Evolutionary conservation across 2,888 invertebrate species (phyloP).

Genomic region (Cremastinae sp.): DNA sequence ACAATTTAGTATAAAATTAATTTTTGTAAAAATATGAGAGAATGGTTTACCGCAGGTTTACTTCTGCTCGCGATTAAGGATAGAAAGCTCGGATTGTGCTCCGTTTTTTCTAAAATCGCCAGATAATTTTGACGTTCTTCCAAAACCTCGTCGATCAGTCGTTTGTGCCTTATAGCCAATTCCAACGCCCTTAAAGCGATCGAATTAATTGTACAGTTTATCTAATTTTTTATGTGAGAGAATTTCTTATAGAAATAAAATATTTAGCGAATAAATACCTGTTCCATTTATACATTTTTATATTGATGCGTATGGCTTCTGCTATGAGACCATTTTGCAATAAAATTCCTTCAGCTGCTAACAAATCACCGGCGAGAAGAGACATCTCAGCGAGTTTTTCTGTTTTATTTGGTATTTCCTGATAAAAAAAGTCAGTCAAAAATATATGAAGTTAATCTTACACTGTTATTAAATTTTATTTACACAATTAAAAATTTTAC

Average conservation of each 20-base stretch:
- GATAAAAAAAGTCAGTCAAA: conserved; percentile 58
- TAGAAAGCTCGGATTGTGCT: conserved; percentile 82
- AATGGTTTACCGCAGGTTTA: conserved; percentile 42
- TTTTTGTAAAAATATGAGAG: neutral
- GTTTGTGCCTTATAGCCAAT: conserved; percentile 87
- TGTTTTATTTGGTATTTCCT: conserved; percentile 81
- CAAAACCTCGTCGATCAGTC: conserved; percentile 87
- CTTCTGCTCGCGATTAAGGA: conserved; percentile 70
- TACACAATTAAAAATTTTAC: conserved; percentile 78
- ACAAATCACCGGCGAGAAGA: conserved; percentile 85
- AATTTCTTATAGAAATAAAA: conserved; percentile 1
- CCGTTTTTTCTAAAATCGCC: conserved; percentile 82
- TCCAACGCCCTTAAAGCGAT: conserved; percentile 84
- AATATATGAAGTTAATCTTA: neutral
- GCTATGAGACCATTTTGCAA: conserved; percentile 86
- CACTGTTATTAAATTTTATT: neutral
- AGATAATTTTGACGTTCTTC: conserved; percentile 85
- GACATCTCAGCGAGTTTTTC: conserved; percentile 86
- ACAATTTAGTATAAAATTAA: neutral
- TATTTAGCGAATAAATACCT: conserved; percentile 80
- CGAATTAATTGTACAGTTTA: conserved; percentile 1
- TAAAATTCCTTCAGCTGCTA: conserved; percentile 87
- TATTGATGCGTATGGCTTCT: conserved; percentile 87
- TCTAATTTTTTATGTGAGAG: neutral
- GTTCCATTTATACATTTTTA: conserved; percentile 88